Evolutionary conservation across 1,140 invertebrate genomes (phyloP).

Genomic region (Pseudomyrmex gracilis): DNA sequence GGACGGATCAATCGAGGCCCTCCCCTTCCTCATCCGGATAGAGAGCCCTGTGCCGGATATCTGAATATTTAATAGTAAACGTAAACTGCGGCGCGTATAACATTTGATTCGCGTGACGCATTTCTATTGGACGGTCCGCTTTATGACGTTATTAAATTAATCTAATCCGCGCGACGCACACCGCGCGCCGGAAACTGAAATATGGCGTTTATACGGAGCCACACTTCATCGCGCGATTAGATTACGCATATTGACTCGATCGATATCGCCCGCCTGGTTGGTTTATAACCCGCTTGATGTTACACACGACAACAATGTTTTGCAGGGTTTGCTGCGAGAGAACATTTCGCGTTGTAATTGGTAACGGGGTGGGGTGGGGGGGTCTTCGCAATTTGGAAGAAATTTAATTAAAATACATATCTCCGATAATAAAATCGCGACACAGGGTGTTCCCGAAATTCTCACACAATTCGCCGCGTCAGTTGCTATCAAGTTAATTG

Average conservation of each 20-base stretch:
- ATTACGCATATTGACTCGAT: constrained; percentile 41
- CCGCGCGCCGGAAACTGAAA: not conserved
- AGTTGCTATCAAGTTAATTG: no score
- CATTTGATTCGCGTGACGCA: constrained; percentile 6
- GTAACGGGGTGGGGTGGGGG: no score
- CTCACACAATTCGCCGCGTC: no score
- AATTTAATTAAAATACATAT: no score
- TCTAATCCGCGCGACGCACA: not conserved
- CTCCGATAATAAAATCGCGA: no score
- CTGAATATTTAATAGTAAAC: constrained; percentile 54
- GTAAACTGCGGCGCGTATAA: not conserved
- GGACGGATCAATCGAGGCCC: constrained; percentile 39
- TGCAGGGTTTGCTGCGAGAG: not conserved
- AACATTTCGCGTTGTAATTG: not conserved
- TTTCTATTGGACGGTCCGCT: not conserved
- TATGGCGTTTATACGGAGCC: not conserved
- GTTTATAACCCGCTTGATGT: not conserved
- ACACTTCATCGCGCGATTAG: constrained; percentile 45
- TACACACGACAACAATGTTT: constrained; percentile 3
- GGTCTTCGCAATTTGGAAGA: not conserved
- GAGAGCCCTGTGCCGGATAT: not conserved
- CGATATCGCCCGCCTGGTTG: not conserved
- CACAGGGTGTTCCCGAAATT: no score
- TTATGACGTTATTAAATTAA: constrained; percentile 28
- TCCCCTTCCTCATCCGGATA: not conserved